These are phyloP conservation scores for Bombus superbus DNA, from an alignment of 1,140 invertebrate species.

Conservation along the genomic window DNA sequence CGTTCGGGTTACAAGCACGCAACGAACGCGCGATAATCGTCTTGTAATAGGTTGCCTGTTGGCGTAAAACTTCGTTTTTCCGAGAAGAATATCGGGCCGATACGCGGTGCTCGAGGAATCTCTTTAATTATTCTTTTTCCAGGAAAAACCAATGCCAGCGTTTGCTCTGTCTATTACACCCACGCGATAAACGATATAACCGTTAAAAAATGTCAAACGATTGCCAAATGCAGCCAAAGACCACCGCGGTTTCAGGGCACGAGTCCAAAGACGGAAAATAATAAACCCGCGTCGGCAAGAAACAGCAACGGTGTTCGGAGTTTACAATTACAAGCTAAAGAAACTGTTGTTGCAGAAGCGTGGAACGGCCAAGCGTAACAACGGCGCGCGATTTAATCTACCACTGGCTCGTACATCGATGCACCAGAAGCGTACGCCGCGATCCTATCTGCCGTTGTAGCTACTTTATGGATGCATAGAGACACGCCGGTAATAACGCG, in stretches of 20 bases:
- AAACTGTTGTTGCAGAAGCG: neutral
- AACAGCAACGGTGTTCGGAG: neutral
- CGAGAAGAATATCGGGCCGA: too few relatives aligned
- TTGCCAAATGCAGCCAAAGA: neutral
- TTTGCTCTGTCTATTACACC: too few relatives aligned
- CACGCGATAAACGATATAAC: too few relatives aligned
- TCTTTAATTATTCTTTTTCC: too few relatives aligned
- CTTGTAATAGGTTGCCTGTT: too few relatives aligned
- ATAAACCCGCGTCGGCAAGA: neutral
- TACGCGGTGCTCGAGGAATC: too few relatives aligned
- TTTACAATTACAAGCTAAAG: slow-evolving; percentile 28
- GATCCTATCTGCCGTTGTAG: slow-evolving; percentile 32
- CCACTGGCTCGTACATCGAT: slow-evolving; percentile 19
- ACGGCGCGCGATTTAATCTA: slow-evolving; percentile 36
- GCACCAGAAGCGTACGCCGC: slow-evolving; percentile 39
- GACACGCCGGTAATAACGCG: slow-evolving; percentile 38
- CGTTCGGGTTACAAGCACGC: too few relatives aligned
- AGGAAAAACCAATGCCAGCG: too few relatives aligned
- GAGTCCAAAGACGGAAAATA: neutral
- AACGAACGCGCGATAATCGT: too few relatives aligned
- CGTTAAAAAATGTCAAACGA: neutral
- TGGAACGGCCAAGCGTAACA: neutral
- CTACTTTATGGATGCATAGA: slow-evolving; percentile 49
- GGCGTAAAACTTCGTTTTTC: too few relatives aligned
- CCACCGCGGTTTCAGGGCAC: neutral